Conservation (phyloP, 2,888 invertebrate genomes). For the Autographa gamma region DNA sequence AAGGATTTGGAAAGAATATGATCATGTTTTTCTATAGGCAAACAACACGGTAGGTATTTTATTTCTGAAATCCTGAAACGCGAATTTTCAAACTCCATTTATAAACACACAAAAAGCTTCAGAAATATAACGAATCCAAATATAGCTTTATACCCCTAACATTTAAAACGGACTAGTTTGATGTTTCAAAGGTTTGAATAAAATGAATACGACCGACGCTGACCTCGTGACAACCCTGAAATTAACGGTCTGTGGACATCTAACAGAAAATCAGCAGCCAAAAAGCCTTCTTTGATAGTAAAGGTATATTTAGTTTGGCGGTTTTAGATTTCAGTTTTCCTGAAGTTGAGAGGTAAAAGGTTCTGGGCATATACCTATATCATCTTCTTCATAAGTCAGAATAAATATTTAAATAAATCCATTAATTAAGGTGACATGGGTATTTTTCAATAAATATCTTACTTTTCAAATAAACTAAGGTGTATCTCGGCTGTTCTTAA, state of each 20-base stretch:
- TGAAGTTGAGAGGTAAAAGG: not conserved
- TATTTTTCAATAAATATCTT: too few relatives aligned
- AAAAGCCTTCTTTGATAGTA: conserved; percentile 3
- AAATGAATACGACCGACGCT: not conserved
- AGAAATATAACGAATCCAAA: conserved; percentile 5
- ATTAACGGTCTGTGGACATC: conserved; percentile 7
- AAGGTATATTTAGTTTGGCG: not conserved
- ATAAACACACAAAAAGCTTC: not conserved
- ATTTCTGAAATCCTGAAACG: not conserved
- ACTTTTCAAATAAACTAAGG: too few relatives aligned
- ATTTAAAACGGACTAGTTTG: conserved; percentile 1
- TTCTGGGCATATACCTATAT: not conserved
- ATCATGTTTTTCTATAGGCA: not conserved
- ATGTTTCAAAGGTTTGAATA: conserved; percentile 6
- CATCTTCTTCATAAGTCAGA: too few relatives aligned
- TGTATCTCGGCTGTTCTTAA: too few relatives aligned
- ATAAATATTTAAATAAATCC: too few relatives aligned
- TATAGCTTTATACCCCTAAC: not conserved
- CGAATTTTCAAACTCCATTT: conserved; percentile 1
- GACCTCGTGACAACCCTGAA: conserved; percentile 5
- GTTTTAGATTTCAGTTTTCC: not conserved
- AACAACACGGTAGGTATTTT: not conserved
- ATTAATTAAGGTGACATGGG: too few relatives aligned
- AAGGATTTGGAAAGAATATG: too few relatives aligned
- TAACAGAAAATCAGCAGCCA: conserved; percentile 2